Evolutionary conservation across 92 coral and sea anemone species (phyloP), one percentile per base, ranked within the genome.

Genomic region (Zoanthus sansibaricus): DNA sequence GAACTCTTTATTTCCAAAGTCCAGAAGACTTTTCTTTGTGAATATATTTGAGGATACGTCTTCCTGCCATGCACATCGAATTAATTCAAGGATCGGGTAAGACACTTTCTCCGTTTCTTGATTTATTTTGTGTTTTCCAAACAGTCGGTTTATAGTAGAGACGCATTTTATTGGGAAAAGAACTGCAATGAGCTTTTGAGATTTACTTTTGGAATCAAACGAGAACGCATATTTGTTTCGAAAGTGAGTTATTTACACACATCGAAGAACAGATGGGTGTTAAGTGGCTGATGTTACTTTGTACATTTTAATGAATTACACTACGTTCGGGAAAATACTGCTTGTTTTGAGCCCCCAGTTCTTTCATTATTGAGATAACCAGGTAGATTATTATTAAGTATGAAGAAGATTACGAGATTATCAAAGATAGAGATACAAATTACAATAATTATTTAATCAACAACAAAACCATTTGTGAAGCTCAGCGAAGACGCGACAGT

Each of bases 211-310:
- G 70, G 14, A 42, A 45, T 62, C 20, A 66, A 66, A 45, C 66
- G 21, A 25, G 31, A 46, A 17, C 61, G 12, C 10, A 46, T 14
- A 62, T 64, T 80, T 66, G 42, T 21, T 80, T 80, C 4, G 61
- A 31, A 80, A 66, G 16, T 30, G 0, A 80, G 18, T 32, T 67
- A 45, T 66, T 80, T 44, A 66, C 61, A 64, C 21, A 46, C 61
- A 48, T 68, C 42, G 31, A 51, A 80, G 85, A 64, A 66, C 85
- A 80, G 85, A 80, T 80, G 75, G 32, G 47, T 80, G 75, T 62
- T 80, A 42, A 16, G 18, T 79, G 8, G 15, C 21, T 18, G 44
- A 1, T 13, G 10, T 11, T 3, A 55, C 7, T 76, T n/a, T 46
- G 45, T 17, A 74, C 42, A 37, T 37, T 37, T 2, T 4, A 37